Evolutionary conservation across 1,140 invertebrate genomes (phyloP).

Genomic region (Ridgeia piscesae): DNA sequence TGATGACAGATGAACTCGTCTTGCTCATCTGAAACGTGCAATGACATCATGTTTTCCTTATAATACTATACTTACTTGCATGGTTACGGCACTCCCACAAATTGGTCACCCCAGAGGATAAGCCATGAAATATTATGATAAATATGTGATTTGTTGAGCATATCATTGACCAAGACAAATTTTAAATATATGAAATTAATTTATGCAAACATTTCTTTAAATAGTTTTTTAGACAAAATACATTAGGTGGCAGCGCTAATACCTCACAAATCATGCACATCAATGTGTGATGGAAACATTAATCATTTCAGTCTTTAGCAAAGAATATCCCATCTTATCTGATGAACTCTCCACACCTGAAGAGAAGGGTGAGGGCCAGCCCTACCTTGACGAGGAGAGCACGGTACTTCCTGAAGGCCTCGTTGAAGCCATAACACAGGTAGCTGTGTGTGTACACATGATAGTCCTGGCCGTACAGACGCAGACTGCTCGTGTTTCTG

Average conservation of each 20-base stretch:
- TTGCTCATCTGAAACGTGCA: not conserved
- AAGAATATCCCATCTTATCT: no score
- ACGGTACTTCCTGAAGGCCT: conserved; percentile 48
- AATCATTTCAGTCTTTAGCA: no score
- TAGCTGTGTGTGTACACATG: conserved; percentile 59
- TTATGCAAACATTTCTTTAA: no score
- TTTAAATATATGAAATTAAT: no score
- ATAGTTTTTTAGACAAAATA: no score
- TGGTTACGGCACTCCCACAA: no score
- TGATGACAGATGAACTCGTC: not conserved
- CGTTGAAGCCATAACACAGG: conserved; percentile 61
- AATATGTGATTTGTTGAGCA: not conserved
- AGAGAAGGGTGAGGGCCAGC: conserved; percentile 21
- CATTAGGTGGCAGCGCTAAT: not conserved
- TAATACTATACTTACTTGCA: no score
- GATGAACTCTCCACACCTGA: not conserved
- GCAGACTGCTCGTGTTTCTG: conserved; percentile 35
- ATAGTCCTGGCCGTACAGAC: conserved; percentile 57
- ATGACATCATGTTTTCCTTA: no score
- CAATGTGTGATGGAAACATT: not conserved
- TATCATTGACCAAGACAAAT: not conserved
- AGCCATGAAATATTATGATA: no score
- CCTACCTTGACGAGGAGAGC: conserved; percentile 37
- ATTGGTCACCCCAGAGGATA: no score
- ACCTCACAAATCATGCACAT: conserved; percentile 7